Base-by-base conservation (phyloP, 2,113 vertebrate species). In the Cebidichthys violaceus region DNA sequence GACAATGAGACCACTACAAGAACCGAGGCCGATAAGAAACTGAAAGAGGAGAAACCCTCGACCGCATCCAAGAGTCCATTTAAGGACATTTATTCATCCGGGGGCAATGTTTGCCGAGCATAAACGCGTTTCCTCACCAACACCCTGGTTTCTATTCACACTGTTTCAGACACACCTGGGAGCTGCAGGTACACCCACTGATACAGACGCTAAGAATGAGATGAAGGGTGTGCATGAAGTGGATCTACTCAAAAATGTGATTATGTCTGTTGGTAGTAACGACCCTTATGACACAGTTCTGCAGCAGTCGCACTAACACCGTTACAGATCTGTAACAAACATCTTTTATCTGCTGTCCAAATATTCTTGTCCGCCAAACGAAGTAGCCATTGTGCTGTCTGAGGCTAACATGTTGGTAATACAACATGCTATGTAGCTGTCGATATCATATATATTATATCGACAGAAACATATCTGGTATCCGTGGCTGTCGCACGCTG, bases 121-220 rank as follows among this genome's bases (percentile, higher is more conserved):
- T 77, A 69, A 68, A 45, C 29, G 47, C 4, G 13, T 70, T 86
- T 83, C 68, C 82, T 84, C 84, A 70, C 45, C 59, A 54, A 81
- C 82, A 84, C 75, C 75, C 84, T 60, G 54, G 57, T 50, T 68
- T 80, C 50, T 75, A 72, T 77, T 70, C 75, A 84, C n/a, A 43
- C 72, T 8, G 17, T 70, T 61, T 24, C 62, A 78, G 76, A 75
- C 84, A 90, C 84, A 68, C 84, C 85, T 77, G 33, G 57, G 57
- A 82, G 70, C 54, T 57, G 11, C 29, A 57, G 31, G 9, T 60
- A 9, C 47, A 75, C 57, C 9, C 29, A n/a, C 22, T 57, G 20
- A 47, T 62, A 67, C 65, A 64, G 10, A 11, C 15, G 37, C 37
- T 15, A 39, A 39, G 39, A 9, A 39, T 39, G 10, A 65, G 35